Evolutionary conservation across 1,140 invertebrate genomes (phyloP), one percentile per base, ranked within the genome.

Genomic region (Palaemon carinicauda): DNA sequence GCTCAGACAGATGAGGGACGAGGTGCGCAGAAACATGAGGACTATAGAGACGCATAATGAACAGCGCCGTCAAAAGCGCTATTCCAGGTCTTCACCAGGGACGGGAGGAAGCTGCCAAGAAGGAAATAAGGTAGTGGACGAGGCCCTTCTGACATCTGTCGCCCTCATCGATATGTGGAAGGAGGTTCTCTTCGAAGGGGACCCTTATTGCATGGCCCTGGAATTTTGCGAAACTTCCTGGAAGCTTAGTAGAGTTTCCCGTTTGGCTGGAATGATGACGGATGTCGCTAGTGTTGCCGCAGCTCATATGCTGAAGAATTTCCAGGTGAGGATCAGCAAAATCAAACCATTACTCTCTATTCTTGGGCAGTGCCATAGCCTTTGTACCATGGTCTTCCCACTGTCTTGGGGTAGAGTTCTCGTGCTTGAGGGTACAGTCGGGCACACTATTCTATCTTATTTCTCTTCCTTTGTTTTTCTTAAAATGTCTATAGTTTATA

Each of bases 261-360:
- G 87, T 29, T 19, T 80, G 31, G 87, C 80, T 17, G 87, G 50
- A 15, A 73, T 71, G 53, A 71, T 86, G 52, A 80, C 65, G 19
- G 27, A 78, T n/a, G 81, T 88, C 21, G 71, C 69, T 0, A 41
- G 24, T 1, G 80, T 52, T 15, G 83, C 83, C 15, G 83, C 83
- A 1, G 75, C 83, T 15, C 33, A 86, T 29, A 86, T 78, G 74
- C 83, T 86, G 24, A 15, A 53, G 2, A 86, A 78, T 51, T 80
- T 86, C 56, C 75, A 86, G 83, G 83, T 86, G 50, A 80, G 65
- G n/a, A n/a, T n/a, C n/a, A n/a, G n/a, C n/a, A n/a, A n/a, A n/a
- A n/a, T n/a, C n/a, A n/a, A n/a, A n/a, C n/a, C n/a, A n/a, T n/a
- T n/a, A n/a, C n/a, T n/a, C n/a, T n/a, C n/a, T n/a, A n/a, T n/a